Evolutionary conservation across 2,797 vertebrate species (phyloP), one percentile per base, ranked within the genome.

Genomic region (Notoglanidium macrostoma): DNA sequence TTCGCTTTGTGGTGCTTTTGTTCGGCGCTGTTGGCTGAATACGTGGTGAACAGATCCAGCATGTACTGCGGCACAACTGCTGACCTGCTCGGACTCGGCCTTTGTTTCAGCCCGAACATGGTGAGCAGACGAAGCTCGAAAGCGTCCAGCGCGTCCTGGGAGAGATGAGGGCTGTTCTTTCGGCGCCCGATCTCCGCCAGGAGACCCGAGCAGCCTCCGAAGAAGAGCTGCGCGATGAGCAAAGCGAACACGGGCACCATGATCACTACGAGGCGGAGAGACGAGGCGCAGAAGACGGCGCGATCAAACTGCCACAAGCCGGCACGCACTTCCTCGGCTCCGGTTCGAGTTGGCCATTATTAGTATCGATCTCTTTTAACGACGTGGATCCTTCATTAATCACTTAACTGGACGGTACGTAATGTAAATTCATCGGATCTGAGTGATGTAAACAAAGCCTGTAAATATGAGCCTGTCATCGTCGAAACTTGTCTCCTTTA

Each of bases 61-160:
- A 99, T 99, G 94, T 99, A 99, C 87, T 97, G 97, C 73, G 98
- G 98, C 91, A 99, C 97, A 93, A 98, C 95, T 19, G 96, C 96
- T 87, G 96, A 94, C 93, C 95, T 97, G 96, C 97, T 96, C 88
- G 98, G 98, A 89, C 94, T 97, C 85, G 98, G 98, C 94, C 97
- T 96, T 91, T 97, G 97, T 93, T 96, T 97, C 93, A 99, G 95
- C 89, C 98, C 98, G 92, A 99, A 99, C 97, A 99, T 98, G 91
- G 96, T 97, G 92, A 99, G 97, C 91, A 99, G 96, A 90, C 97
- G 97, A 89, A 97, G 94, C 95, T 99, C 98, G 88, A 99, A 98
- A 90, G 98, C 97, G 91, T 96, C 95, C 91, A 99, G 96, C 90
- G 98, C 95, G 92, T 96, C 96, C 92, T 97, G 96, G 65, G 97